These are phyloP conservation scores for Rhincodon typus DNA, from an alignment of 2,797 vertebrate genomes.

Conservation along the genomic window DNA sequence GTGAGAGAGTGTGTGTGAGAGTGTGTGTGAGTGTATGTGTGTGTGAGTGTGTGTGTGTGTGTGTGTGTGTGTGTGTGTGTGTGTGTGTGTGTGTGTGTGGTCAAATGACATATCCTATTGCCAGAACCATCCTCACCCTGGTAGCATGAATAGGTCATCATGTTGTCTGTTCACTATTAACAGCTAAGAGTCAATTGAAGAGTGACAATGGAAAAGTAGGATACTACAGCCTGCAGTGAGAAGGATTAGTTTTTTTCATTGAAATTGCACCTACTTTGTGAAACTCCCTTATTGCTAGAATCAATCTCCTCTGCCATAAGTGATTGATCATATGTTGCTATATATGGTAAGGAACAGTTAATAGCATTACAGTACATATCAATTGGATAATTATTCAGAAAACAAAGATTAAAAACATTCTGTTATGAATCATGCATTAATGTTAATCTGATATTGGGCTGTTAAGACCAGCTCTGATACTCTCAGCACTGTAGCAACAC, in stretches of 20 bases:
- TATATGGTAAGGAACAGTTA: background rate
- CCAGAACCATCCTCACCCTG: background rate
- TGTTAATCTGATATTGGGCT: background rate
- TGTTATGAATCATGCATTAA: background rate
- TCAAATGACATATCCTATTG: background rate
- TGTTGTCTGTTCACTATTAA: background rate
- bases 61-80: too few relatives aligned
- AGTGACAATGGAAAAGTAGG: background rate
- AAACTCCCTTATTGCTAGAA: too few relatives aligned
- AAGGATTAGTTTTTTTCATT: background rate
- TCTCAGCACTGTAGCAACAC: background rate
- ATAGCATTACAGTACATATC: background rate
- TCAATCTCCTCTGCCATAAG: background rate
- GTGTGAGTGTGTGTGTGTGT: too few relatives aligned
- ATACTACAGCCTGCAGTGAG: too few relatives aligned
- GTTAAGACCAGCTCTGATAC: background rate
- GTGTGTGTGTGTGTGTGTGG: too few relatives aligned
- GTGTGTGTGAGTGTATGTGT: too few relatives aligned
- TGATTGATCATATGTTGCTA: background rate
- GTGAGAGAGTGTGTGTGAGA: too few relatives aligned
- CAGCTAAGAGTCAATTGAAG: background rate
- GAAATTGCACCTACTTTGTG: background rate
- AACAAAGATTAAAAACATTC: background rate
- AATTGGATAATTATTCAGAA: constrained; percentile 17
- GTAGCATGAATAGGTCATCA: background rate